Conservation (phyloP, 1,140 invertebrate genomes). For the Palaemon carinicauda region DNA sequence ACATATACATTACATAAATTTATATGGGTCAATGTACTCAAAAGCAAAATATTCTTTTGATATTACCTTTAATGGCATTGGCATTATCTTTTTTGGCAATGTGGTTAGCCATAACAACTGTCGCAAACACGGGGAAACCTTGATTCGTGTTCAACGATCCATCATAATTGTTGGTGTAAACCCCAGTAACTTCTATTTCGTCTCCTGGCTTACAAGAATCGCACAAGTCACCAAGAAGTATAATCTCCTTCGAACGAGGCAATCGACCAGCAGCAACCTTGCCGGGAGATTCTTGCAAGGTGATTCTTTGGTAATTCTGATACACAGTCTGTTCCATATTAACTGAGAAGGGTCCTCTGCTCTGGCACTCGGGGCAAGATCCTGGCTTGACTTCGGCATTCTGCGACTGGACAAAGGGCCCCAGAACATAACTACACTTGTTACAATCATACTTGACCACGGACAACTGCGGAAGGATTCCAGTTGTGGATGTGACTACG, state of each 20-base stretch:
- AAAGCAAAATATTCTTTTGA: neutral
- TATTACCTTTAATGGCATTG: constrained; percentile 76
- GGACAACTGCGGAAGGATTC: constrained; percentile 93
- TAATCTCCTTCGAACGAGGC: constrained; percentile 97
- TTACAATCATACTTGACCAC: constrained; percentile 98
- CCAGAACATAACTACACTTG: constrained; percentile 93
- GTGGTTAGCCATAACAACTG: constrained; percentile 96
- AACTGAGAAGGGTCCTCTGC: constrained; percentile 92
- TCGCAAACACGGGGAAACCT: constrained; percentile 97
- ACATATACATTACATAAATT: no score
- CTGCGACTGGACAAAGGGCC: constrained; percentile 95
- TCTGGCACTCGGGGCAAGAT: constrained; percentile 98
- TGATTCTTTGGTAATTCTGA: constrained; percentile 98
- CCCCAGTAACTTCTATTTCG: constrained; percentile 90
- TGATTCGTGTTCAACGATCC: constrained; percentile 91
- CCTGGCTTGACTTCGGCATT: constrained; percentile 93
- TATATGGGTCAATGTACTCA: no score
- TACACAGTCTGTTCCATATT: constrained; percentile 98
- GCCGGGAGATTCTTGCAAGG: constrained; percentile 95
- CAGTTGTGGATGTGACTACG: constrained; percentile 95
- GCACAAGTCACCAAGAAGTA: constrained; percentile 93
- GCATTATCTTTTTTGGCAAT: constrained; percentile 91
- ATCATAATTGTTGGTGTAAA: constrained; percentile 98
- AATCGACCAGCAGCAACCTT: constrained; percentile 92
- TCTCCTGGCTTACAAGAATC: constrained; percentile 98